Conservation (phyloP, 2,797 vertebrate genomes). For the Xenopus petersii region DNA sequence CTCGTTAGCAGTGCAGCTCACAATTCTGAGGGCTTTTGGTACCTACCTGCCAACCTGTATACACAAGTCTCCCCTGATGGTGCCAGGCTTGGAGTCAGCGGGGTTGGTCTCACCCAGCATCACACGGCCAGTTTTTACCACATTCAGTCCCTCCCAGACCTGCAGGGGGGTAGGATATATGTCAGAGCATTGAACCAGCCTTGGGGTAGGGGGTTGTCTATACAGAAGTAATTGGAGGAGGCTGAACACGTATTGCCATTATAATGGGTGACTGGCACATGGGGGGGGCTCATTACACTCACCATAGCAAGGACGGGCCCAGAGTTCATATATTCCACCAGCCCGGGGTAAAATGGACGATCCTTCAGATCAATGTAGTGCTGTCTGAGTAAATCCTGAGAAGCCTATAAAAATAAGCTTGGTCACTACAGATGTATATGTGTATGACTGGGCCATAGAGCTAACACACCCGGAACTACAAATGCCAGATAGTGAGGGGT, state of each 20-base stretch:
- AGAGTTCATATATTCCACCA: conserved; percentile 85
- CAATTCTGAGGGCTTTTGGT: neutral
- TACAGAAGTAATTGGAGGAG: too few species aligned
- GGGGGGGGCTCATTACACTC: conserved; percentile 51
- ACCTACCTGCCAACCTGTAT: conserved; percentile 84
- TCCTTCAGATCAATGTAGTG: conserved; percentile 87
- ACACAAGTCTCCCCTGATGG: conserved; percentile 91
- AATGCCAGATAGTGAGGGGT: too few species aligned
- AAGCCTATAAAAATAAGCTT: conserved; percentile 67
- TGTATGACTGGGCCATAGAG: too few species aligned
- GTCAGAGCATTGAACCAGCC: too few species aligned
- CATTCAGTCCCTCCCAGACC: conserved; percentile 91
- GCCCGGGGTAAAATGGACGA: conserved; percentile 76
- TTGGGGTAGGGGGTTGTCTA: too few species aligned
- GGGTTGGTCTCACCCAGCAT: conserved; percentile 95
- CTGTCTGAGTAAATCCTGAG: conserved; percentile 75
- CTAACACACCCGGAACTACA: too few species aligned
- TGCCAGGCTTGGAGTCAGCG: conserved; percentile 85
- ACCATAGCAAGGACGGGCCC: conserved; percentile 93
- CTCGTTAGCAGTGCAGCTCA: too few species aligned
- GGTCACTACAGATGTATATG: too few species aligned
- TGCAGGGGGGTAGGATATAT: conserved; percentile 51
- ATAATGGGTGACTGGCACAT: too few species aligned
- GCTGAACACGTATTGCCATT: too few species aligned
- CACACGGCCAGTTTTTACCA: conserved; percentile 83